phyloP scores from a whole-genome alignment of 1,140 invertebrate genomes.

The Tetragnatha versicolor region DNA sequence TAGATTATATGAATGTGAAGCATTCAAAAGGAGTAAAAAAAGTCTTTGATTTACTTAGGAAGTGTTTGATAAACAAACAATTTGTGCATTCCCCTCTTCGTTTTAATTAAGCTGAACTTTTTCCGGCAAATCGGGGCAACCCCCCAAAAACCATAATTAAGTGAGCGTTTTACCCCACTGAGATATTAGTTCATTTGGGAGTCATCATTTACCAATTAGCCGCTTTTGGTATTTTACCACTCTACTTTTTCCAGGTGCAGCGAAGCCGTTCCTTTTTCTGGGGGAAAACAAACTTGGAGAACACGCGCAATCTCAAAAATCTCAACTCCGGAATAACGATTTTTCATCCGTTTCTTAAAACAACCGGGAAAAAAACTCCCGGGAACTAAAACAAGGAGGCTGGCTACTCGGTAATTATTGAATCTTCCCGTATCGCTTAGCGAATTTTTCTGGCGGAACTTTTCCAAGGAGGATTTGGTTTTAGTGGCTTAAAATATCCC shows the following conservation, averaged over 20 bases:
- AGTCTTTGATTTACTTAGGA: too few species aligned
- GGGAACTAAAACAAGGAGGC: background rate
- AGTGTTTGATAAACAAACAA: too few species aligned
- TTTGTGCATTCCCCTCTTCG: too few species aligned
- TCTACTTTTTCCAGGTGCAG: constrained; percentile 20
- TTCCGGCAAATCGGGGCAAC: too few species aligned
- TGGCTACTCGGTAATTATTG: constrained; percentile 45
- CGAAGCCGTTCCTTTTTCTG: background rate
- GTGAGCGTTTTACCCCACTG: constrained; percentile 2
- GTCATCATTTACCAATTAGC: constrained; percentile 52
- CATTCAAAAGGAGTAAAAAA: too few species aligned
- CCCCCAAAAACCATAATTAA: constrained; percentile 42
- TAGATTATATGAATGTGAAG: too few species aligned
- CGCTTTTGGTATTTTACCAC: constrained; percentile 37
- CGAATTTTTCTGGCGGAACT: constrained; percentile 38
- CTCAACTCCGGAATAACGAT: constrained; percentile 42
- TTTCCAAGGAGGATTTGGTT: constrained; percentile 42
- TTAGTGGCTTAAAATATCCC: constrained; percentile 49
- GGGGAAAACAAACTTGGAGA: background rate
- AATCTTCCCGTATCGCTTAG: constrained; percentile 36
- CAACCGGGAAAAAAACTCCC: background rate
- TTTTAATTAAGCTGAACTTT: too few species aligned
- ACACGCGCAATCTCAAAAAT: constrained; percentile 30
- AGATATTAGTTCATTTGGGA: constrained; percentile 28
- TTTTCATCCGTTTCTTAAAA: constrained; percentile 44